Percentiles rank a stretch among this genome's conserved stretches.
These are phyloP conservation scores for Hemitrygon akajei DNA, from an alignment of 2,797 vertebrate species.

Conservation along the genomic window DNA sequence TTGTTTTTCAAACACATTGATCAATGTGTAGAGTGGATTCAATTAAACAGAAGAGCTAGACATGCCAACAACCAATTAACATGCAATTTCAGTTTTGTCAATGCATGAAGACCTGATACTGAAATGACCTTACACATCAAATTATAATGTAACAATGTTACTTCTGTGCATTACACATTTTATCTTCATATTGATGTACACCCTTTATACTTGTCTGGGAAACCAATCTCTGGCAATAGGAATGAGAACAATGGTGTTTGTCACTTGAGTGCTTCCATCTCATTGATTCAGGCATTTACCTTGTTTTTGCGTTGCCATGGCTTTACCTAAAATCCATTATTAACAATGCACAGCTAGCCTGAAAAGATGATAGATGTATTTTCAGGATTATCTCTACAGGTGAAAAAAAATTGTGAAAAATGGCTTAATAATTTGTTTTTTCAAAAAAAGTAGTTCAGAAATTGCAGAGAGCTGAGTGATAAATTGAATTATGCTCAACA, in stretches of 20 bases:
- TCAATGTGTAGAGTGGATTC: neutral
- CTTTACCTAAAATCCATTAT: slow-evolving; percentile 2
- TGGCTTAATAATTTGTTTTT: neutral
- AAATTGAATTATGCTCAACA: neutral
- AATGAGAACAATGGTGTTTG: neutral
- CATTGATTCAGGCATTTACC: neutral
- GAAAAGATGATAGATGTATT: neutral
- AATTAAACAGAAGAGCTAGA: neutral
- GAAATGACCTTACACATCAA: neutral
- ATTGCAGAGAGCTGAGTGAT: neutral
- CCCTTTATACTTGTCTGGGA: neutral
- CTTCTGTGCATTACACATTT: neutral
- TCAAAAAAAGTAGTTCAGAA: neutral
- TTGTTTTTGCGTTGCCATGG: neutral
- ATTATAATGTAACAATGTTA: neutral
- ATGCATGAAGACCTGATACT: neutral
- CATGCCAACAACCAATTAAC: neutral
- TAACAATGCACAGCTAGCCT: neutral
- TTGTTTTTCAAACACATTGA: neutral
- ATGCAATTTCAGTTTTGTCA: neutral
- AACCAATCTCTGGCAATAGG: neutral
- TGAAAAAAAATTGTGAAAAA: neutral
- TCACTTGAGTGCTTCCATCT: neutral
- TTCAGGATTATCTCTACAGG: neutral
- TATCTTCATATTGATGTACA: neutral